phyloP scores from a whole-genome alignment of 2,888 invertebrate species.

The Piscicola geometra region DNA sequence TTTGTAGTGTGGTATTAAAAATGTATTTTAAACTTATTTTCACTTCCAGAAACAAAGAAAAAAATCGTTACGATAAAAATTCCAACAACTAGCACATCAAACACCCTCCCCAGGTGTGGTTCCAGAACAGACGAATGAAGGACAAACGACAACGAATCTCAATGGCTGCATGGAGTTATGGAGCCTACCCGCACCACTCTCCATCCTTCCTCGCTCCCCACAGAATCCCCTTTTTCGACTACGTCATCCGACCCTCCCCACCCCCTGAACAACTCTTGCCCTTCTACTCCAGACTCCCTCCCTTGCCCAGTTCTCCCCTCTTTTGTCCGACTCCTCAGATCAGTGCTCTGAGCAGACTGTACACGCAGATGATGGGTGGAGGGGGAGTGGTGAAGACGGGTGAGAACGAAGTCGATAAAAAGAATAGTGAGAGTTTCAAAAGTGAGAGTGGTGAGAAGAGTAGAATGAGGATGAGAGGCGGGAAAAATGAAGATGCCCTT shows the following conservation, averaged over 20 bases:
- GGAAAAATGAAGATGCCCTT: slow-evolving; percentile 8
- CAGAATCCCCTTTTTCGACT: neutral
- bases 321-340: neutral
- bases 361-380: neutral
- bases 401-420: neutral
- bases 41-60: neutral
- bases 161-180: slow-evolving; percentile 89
- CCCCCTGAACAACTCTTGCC: neutral
- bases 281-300: neutral
- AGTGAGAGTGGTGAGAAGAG: too few species aligned
- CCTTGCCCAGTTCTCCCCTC: neutral
- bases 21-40: neutral
- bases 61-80: neutral
- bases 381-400: neutral
- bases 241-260: neutral
- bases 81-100: neutral
- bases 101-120: slow-evolving; percentile 66
- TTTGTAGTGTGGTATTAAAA: neutral
- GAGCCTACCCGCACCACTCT: slow-evolving; percentile 13
- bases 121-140: slow-evolving; percentile 93
- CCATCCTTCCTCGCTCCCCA: neutral
- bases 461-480: neutral
- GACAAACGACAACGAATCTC: slow-evolving; percentile 85
- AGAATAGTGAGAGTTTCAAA: neutral
- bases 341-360: neutral